phyloP scores from a whole-genome alignment of 2,113 vertebrate genomes.

The Odontophorus gujanensis region DNA sequence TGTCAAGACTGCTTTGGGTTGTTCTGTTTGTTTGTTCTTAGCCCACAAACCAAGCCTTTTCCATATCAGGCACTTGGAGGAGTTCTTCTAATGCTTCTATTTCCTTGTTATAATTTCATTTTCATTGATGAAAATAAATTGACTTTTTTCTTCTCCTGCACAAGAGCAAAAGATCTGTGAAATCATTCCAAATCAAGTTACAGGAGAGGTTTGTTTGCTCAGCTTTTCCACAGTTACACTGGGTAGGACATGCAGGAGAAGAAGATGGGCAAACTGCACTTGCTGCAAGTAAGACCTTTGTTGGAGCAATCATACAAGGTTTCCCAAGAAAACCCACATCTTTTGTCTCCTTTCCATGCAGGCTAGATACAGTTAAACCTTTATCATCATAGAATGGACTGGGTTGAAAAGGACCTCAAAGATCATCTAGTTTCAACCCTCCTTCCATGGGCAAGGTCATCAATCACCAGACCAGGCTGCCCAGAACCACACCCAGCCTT shows the following conservation, averaged over 20 bases:
- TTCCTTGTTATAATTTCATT: conserved; percentile 13
- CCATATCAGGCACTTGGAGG: conserved; percentile 31
- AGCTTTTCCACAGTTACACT: neutral
- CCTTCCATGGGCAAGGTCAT: too few species aligned
- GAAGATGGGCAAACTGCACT: neutral
- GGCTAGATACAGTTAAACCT: neutral
- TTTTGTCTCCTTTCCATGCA: neutral
- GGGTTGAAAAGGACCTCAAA: too few species aligned
- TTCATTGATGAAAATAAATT: neutral
- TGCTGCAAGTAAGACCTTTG: neutral
- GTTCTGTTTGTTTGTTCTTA: neutral
- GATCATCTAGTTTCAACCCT: too few species aligned
- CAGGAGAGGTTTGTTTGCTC: neutral
- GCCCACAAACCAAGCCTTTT: conserved; percentile 31
- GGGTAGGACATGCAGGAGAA: neutral
- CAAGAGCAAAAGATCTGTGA: neutral
- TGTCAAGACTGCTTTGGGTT: conserved; percentile 54
- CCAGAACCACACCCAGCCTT: too few species aligned
- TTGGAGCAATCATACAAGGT: neutral
- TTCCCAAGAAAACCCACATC: neutral
- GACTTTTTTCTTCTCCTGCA: neutral
- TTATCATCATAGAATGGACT: neutral
- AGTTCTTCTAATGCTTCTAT: conserved; percentile 20
- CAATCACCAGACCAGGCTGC: too few species aligned
- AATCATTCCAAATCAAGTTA: conserved; percentile 3